Evolutionary conservation across 2,797 vertebrate species (phyloP).

Genomic region (Gymnothorax reevesii): DNA sequence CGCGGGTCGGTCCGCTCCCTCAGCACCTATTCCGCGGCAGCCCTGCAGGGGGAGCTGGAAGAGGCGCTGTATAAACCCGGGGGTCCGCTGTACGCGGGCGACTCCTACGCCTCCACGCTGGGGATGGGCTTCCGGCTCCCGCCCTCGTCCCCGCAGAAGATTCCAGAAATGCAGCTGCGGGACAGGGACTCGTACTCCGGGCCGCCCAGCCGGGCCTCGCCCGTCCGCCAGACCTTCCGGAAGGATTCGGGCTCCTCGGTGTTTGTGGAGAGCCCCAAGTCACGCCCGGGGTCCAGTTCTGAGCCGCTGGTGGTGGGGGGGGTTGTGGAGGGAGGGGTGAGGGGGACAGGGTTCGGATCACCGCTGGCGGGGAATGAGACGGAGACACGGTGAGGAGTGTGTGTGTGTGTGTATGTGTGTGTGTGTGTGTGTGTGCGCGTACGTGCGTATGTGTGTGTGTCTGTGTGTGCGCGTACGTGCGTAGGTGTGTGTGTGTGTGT

Average conservation of each 20-base stretch:
- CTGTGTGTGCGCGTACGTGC: neutral
- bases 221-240: constrained; percentile 90
- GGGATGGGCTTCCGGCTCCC: constrained; percentile 88
- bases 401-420: constrained; percentile 29
- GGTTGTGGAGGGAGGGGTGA: constrained; percentile 61
- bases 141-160: constrained; percentile 91
- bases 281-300: constrained; percentile 77
- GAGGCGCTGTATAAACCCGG: constrained; percentile 91
- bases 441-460: constrained; percentile 4
- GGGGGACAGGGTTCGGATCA: constrained; percentile 80
- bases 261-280: constrained; percentile 88
- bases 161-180: constrained; percentile 81
- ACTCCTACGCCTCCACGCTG: constrained; percentile 80
- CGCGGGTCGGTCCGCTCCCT: constrained; percentile 91
- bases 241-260: constrained; percentile 94
- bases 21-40: constrained; percentile 94
- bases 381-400: constrained; percentile 80
- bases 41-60: constrained; percentile 90
- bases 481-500: constrained; percentile 5
- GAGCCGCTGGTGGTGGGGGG: constrained; percentile 88
- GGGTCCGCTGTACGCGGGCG: constrained; percentile 80
- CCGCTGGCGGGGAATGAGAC: constrained; percentile 81
- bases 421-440: constrained; percentile 8
- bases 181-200: constrained; percentile 85
- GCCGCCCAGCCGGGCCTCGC: constrained; percentile 86